Evolutionary conservation across 92 coral and sea anemone species (phyloP), one percentile per base, ranked within the genome.

Genomic region (Montipora capitata): DNA sequence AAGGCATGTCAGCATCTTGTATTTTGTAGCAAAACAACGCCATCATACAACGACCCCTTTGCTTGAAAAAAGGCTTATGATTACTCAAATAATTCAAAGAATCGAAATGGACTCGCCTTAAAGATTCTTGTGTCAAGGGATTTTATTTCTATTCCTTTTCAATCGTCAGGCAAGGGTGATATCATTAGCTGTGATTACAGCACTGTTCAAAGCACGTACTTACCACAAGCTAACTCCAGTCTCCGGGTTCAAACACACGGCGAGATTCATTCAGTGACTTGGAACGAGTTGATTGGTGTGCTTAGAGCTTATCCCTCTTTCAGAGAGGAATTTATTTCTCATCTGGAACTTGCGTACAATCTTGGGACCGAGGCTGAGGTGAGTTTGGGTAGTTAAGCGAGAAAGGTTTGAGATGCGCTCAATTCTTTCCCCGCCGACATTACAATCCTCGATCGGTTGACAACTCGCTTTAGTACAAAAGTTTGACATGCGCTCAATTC

Each of bases 161-260:
- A 5, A 16, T 38, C 75, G 39, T 20, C 91, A 98, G 99, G 95
- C 48, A 96, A 92, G 77, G 99, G 99, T 48, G 99, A 98, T 78
- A 94, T 95, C 65, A 96, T 98, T 44, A 98, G 98, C 71, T 96
- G 99, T 70, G 99, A 98, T 61, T 92, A 96, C 83, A 92, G 94
- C 39, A 87, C 95, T 12, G 75, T 89, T 11, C 84, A 90, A 17
- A 85, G 80, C 27, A 14, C 79, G 10, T 85, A 90, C 74, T 82
- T 98, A 10, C 99, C 98, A 8, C 94, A 96, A 86, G 99, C 99
- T 67, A 96, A 94, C 69, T 94, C 99, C 14, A 96, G 98, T 80
- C 93, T 98, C 51, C 78, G 92, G 13, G 80, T 94, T 41, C 95
- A 90, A 42, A 84, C 99, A 15, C 97, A 96, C 69, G 78, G 94